A percentile compares a stretch with the other conserved stretches of the same genome.
These are phyloP conservation scores for Tholera decimalis DNA, from an alignment of 2,888 invertebrate genomes.

Conservation along the genomic window DNA sequence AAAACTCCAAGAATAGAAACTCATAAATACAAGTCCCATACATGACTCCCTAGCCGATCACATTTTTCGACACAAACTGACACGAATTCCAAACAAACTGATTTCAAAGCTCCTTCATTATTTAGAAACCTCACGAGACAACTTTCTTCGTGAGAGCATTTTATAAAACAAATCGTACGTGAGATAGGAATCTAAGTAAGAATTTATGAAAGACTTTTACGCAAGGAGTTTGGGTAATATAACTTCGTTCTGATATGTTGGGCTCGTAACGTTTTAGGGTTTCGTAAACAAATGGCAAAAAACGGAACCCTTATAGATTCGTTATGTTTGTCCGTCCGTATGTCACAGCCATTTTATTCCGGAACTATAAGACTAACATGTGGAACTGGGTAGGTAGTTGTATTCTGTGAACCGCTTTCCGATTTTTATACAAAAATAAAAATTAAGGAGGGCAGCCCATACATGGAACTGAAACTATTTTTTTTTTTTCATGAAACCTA, in stretches of 20 bases:
- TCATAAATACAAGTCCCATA: constrained; percentile 20
- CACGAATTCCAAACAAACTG: constrained; percentile 36
- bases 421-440: too few relatives aligned
- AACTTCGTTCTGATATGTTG: constrained; percentile 22
- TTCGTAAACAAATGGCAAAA: too few relatives aligned
- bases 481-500: too few relatives aligned
- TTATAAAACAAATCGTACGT: constrained; percentile 33
- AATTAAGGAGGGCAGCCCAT: too few relatives aligned
- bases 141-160: constrained; percentile 29
- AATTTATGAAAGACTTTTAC: constrained; percentile 33
- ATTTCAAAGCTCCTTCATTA: constrained; percentile 48
- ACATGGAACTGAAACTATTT: too few relatives aligned
- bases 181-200: constrained; percentile 36
- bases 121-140: constrained; percentile 36
- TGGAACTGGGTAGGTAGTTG: too few relatives aligned
- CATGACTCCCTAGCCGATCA: constrained; percentile 24
- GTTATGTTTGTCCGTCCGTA: too few relatives aligned
- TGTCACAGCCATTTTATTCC: too few relatives aligned
- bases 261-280: constrained; percentile 4
- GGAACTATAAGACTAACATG: too few relatives aligned
- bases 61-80: constrained; percentile 22
- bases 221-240: constrained; percentile 5
- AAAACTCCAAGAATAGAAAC: constrained; percentile 14
- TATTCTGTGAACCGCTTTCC: too few relatives aligned
- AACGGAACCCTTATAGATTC: too few relatives aligned